Evolutionary conservation across 2,113 vertebrate species (phyloP).

Genomic region (Vicugna pacos): DNA sequence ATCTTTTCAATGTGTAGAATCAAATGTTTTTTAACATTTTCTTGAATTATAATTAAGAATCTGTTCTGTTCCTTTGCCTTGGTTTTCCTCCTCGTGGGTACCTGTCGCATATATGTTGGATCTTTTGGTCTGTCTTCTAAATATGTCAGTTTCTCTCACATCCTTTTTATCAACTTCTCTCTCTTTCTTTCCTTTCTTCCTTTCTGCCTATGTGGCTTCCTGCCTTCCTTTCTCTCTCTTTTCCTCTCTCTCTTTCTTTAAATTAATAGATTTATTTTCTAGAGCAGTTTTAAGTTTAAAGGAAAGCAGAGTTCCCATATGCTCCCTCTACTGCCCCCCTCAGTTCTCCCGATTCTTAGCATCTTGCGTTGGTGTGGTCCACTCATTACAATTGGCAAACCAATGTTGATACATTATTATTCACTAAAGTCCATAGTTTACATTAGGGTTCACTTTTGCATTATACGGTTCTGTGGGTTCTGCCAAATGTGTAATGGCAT

Average conservation of each 20-base stretch:
- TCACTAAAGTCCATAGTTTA: too few relatives aligned
- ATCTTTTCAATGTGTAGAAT: not conserved
- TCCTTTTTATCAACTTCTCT: not conserved
- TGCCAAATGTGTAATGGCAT: not conserved
- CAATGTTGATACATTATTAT: not conserved
- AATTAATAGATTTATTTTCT: not conserved
- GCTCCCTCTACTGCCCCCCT: not conserved
- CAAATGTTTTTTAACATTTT: not conserved
- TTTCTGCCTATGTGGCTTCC: not conserved
- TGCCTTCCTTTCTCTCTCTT: not conserved
- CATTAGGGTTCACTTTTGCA: too few relatives aligned
- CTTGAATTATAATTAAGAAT: not conserved
- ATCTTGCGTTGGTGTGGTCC: not conserved
- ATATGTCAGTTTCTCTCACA: not conserved
- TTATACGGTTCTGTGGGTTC: too few relatives aligned
- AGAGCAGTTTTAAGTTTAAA: not conserved
- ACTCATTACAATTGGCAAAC: not conserved
- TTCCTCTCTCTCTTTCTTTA: not conserved
- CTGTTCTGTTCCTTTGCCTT: not conserved
- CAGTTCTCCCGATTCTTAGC: not conserved
- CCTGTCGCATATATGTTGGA: not conserved
- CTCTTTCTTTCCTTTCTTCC: not conserved
- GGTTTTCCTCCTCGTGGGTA: not conserved
- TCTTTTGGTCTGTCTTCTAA: not conserved
- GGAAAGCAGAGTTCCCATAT: not conserved